Evolutionary conservation across 2,797 vertebrate genomes (phyloP).

Genomic region (Cyclopterus lumpus): DNA sequence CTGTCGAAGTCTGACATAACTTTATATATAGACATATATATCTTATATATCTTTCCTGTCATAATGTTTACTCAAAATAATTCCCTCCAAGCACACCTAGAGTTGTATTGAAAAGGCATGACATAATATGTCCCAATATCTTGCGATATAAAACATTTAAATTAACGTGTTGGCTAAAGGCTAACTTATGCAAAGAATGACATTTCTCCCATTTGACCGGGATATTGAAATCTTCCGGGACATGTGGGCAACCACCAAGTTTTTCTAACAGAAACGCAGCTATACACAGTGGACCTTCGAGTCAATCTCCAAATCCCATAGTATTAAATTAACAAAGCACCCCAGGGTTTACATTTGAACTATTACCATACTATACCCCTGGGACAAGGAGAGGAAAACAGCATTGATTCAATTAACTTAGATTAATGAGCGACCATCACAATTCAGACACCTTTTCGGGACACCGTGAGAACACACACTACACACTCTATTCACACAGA

Average conservation of each 20-base stretch:
- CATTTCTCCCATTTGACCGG: neutral
- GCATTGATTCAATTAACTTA: slow-evolving; percentile 77
- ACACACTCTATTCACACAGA: slow-evolving; percentile 54
- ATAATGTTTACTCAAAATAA: neutral
- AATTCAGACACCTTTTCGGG: slow-evolving; percentile 67
- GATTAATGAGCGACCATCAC: slow-evolving; percentile 74
- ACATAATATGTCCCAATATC: neutral
- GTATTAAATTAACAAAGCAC: slow-evolving; percentile 42
- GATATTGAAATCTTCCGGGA: neutral
- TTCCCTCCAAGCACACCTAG: neutral
- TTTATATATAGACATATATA: too few species aligned
- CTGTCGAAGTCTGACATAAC: neutral
- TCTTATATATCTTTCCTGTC: neutral
- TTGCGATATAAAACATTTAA: neutral
- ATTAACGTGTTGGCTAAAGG: neutral
- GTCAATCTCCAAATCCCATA: slow-evolving; percentile 44
- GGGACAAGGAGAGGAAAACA: slow-evolving; percentile 50
- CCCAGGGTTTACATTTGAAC: slow-evolving; percentile 57
- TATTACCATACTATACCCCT: slow-evolving; percentile 51
- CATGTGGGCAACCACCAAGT: neutral
- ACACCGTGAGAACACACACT: slow-evolving; percentile 44
- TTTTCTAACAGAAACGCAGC: neutral
- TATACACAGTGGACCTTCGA: slow-evolving; percentile 8
- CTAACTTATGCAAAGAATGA: fast-evolving
- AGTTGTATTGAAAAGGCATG: neutral